These are phyloP conservation scores for Odontesthes bonariensis DNA, from an alignment of 2,113 vertebrate species.

Conservation along the genomic window DNA sequence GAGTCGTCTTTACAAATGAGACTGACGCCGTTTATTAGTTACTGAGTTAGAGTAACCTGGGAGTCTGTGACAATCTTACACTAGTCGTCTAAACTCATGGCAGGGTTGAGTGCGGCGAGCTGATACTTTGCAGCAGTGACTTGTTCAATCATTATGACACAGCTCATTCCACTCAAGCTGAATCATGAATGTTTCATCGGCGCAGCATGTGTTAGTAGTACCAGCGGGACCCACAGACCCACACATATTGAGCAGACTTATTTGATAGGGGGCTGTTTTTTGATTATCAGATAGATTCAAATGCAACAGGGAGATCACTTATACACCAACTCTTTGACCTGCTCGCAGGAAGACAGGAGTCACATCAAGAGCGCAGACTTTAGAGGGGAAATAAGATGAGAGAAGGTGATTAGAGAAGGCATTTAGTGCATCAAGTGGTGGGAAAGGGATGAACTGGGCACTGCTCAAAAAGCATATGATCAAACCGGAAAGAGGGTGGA, in stretches of 20 bases:
- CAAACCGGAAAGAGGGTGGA: constrained; percentile 3
- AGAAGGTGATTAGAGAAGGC: constrained; percentile 41
- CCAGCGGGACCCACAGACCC: constrained; percentile 42
- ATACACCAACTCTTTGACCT: constrained; percentile 46
- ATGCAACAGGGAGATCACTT: constrained; percentile 15
- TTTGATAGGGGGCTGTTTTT: constrained; percentile 26
- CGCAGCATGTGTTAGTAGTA: constrained; percentile 38
- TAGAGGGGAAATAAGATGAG: background rate
- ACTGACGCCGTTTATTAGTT: constrained; percentile 60
- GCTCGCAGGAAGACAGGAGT: constrained; percentile 34
- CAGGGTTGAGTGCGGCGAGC: constrained; percentile 25
- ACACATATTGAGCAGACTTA: constrained; percentile 25
- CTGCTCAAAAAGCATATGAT: constrained; percentile 13
- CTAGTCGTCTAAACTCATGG: constrained; percentile 49
- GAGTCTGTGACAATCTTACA: constrained; percentile 45
- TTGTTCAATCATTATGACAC: constrained; percentile 70
- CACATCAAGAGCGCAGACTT: constrained; percentile 16
- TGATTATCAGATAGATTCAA: constrained; percentile 33
- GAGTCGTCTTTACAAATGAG: constrained; percentile 19
- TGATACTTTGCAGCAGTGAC: constrained; percentile 58
- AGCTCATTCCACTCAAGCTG: constrained; percentile 51
- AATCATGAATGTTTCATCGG: constrained; percentile 76
- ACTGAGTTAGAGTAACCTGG: constrained; percentile 42
- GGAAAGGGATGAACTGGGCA: constrained; percentile 28
- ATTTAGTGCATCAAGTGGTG: constrained; percentile 54